Evolutionary conservation across 2,888 invertebrate genomes (phyloP), one percentile per base, ranked within the genome.

Genomic region (Caenorhabditis sp.): DNA sequence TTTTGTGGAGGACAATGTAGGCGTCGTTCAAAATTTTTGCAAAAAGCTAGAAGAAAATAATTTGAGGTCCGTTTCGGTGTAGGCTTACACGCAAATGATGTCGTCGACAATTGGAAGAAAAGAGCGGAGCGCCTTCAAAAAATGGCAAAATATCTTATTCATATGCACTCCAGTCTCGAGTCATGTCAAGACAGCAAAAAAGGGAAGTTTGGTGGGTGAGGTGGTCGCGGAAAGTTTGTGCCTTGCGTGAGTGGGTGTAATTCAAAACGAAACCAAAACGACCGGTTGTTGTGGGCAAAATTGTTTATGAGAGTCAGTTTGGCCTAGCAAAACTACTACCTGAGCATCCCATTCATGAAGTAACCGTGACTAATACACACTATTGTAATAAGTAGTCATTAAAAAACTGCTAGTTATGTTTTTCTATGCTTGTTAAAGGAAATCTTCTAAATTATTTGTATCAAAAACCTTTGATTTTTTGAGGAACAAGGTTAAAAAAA

Each of bases 141-240:
- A 4, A 32, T 6, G 32, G 50, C 22, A 60, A 60, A 76, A 76
- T 76, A 58, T 76, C 65, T 76, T 76, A 76, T 76, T 76, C 76
- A 76, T 76, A 76, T 76, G 61, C 60, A 67, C 67, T 76, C 67
- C 53, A 51, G 47, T 24, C 67, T 76, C 67, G 50, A 51, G 47
- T 24, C 20, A 58, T n/a, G 58, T 20, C 44, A 65, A 53, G 28
- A n/a, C 11, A 56, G 40, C 26, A 44, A 24, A 53, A 50, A 22
- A 40, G 26, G 37, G 24, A 22, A 67, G 40, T 44, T 35, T 51
- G 40, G 60, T 60, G 51, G 40, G 11, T 11, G 40, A 4, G 32
- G 40, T 40, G 40, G 40, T 40, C 40, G 70, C 40, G 20, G n/a
- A 44, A 62, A 60, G 62, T 64, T 72, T 62, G 51, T 64, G 55